Evolutionary conservation across 2,797 vertebrate genomes (phyloP), one percentile per base, ranked within the genome.

Genomic region (Limosa lapponica): DNA sequence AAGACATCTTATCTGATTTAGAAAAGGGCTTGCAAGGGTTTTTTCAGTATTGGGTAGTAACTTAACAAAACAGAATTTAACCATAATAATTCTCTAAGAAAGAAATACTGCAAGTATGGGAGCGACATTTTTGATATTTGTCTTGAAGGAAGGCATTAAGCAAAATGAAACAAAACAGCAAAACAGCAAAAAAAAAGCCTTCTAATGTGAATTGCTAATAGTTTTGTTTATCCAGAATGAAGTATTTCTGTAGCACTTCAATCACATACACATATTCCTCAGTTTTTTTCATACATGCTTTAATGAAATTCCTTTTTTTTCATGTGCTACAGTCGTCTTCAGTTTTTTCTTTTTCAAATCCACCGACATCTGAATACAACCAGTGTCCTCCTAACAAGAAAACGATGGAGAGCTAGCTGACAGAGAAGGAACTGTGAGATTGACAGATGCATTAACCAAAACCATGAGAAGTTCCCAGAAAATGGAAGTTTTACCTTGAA

Each of bases 401-500:
- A 86, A 75, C 2, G 17, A 18, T 34, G 67, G n/a, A 81, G 36
- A 61, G 17, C 9, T 58, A 46, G 10, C n/a, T 82, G 64, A 41
- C 64, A 84, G 30, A 80, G 18, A 74, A 75, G 20, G 22, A 62
- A n/a, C 19, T 69, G 27, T 67, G n/a, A 90, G 90, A 75, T 11
- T 90, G 77, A 84, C 54, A 90, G 28, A 4, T 66, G 25, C 37
- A 52, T 93, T 93, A 93, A 94, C 44, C 13, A 87, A 94, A 66
- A 9, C 28, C 66, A 15, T 62, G 20, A 66, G 59, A 82, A 46
- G 16, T 32, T 88, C 51, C 28, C 49, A 67, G 66, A 91, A 79
- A 62, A 75, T 30, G 8, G 18, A 93, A 43, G 11, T 52, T 87
- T 90, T 93, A 72, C 59, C 34, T 67, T 79, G 78, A 89, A 92